Conservation (phyloP, 1,140 invertebrate species). For the Teleogryllus occipitalis region DNA sequence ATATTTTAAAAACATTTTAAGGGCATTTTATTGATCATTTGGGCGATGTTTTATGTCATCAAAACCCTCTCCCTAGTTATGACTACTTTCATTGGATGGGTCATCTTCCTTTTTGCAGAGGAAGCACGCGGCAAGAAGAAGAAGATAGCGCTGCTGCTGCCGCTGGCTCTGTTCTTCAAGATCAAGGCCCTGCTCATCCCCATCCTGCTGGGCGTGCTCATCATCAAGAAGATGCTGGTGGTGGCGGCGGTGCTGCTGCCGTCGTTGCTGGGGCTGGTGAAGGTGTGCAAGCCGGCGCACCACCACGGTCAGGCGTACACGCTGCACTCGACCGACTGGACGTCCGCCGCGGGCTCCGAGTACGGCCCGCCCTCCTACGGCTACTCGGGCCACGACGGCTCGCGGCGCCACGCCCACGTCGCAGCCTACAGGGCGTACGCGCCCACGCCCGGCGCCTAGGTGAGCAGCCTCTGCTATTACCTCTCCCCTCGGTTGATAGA, state of each 20-base stretch:
- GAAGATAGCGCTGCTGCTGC: conserved; percentile 49
- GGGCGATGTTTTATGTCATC: no score
- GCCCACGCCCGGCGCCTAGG: no score
- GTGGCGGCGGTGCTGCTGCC: conserved; percentile 51
- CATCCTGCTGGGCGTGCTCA: conserved; percentile 51
- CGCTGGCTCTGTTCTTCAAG: conserved; percentile 50
- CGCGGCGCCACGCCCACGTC: neutral
- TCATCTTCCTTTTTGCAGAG: conserved; percentile 21
- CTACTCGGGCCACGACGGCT: neutral
- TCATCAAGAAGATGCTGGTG: conserved; percentile 60
- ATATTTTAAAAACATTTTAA: no score
- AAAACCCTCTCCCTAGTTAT: no score
- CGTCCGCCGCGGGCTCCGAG: neutral
- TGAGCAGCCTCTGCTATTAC: neutral
- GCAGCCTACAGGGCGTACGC: neutral
- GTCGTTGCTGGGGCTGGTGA: conserved; percentile 49
- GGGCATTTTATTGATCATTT: no score
- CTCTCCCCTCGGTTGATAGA: no score
- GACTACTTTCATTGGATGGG: no score
- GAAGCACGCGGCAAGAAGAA: conserved; percentile 43
- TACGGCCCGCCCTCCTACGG: neutral
- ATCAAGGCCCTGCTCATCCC: conserved; percentile 52
- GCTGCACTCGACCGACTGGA: neutral
- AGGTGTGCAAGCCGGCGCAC: conserved; percentile 43
- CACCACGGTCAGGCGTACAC: neutral